Conservation (phyloP, 2,888 invertebrate species). For the Drosophila mayaguana region DNA sequence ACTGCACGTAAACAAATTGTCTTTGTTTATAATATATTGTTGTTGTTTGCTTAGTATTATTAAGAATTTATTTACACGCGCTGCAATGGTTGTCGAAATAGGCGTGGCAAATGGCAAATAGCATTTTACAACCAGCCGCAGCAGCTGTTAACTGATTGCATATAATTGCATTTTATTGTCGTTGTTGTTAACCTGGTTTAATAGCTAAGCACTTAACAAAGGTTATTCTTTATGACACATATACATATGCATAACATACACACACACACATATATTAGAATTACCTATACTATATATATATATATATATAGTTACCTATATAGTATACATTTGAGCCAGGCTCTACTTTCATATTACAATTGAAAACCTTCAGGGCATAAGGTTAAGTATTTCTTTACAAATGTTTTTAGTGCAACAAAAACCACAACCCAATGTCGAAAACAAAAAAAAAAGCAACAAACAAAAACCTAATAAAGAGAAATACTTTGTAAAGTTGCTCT, state of each 20-base stretch:
- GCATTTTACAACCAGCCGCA: conserved; percentile 4
- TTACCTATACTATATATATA: neutral
- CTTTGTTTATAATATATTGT: conserved; percentile 14
- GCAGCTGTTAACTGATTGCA: conserved; percentile 32
- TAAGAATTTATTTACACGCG: conserved; percentile 26
- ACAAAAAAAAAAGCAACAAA: neutral
- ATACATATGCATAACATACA: neutral
- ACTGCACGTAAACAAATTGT: conserved; percentile 31
- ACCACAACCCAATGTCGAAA: conserved; percentile 36
- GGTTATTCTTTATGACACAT: neutral
- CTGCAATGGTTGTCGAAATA: neutral
- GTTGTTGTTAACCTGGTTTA: conserved; percentile 13
- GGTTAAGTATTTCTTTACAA: conserved; percentile 42
- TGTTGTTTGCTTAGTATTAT: conserved; percentile 26
- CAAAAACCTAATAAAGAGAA: conserved; percentile 14
- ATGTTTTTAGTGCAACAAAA: conserved; percentile 35
- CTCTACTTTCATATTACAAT: conserved; percentile 8
- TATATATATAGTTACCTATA: neutral
- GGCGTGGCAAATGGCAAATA: conserved; percentile 3
- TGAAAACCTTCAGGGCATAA: conserved; percentile 52
- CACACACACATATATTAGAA: no score
- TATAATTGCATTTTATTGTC: conserved; percentile 26
- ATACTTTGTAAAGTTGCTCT: conserved; percentile 18
- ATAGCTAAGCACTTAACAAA: conserved; percentile 15
- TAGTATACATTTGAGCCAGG: neutral